phyloP scores from a whole-genome alignment of 2,113 vertebrate species.

The Pimephales promelas region DNA sequence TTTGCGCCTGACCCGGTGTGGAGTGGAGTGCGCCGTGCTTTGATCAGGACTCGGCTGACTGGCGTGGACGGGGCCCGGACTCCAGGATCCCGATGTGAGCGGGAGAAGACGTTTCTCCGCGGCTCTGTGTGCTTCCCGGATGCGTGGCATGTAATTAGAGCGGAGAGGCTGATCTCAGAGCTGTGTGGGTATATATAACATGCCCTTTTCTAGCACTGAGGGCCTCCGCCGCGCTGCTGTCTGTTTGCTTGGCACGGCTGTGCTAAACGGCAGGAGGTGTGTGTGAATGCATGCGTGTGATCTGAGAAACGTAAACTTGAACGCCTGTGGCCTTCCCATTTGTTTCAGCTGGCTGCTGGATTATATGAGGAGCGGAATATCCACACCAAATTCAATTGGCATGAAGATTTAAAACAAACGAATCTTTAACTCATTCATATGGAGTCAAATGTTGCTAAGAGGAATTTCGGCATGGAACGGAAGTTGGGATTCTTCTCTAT shows the following conservation, averaged over 20 bases:
- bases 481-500: no score
- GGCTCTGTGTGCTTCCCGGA: conserved; percentile 21
- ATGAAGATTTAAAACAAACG: not conserved
- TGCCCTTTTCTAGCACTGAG: conserved; percentile 43
- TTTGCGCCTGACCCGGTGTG: conserved; percentile 77
- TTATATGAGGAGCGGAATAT: not conserved
- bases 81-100: conserved; percentile 69
- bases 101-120: conserved; percentile 28
- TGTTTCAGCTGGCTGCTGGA: not conserved
- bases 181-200: conserved; percentile 34
- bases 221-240: conserved; percentile 4
- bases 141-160: conserved; percentile 45
- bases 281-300: conserved; percentile 2
- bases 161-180: conserved; percentile 18
- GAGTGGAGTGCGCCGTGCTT: conserved; percentile 79
- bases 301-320: not conserved
- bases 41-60: conserved; percentile 78
- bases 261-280: conserved; percentile 21
- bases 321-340: not conserved
- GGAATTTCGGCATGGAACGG: no score
- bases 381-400: not conserved
- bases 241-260: conserved; percentile 32
- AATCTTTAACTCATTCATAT: not conserved
- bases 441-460: not conserved
- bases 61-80: conserved; percentile 45